Base-by-base conservation (phyloP, 2,797 vertebrate genomes). In the Buceros bicornis region DNA sequence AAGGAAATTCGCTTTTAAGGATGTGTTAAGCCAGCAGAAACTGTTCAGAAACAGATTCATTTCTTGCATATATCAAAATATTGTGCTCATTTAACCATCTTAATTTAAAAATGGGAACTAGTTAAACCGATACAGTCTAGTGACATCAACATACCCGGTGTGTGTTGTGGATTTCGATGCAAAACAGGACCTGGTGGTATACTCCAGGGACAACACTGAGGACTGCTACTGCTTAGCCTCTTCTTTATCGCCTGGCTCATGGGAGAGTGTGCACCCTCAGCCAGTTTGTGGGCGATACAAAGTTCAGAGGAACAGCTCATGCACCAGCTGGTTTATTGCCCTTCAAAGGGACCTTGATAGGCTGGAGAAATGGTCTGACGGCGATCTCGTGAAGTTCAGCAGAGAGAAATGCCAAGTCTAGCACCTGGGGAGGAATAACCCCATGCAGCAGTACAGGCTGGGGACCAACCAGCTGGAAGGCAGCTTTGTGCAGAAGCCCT, bases 241-340 rank as follows among this genome's bases (percentile, higher is more conserved):
- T 24, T 42, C 17, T 2, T 5, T 33, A 8, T 20, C 42, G 43
- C 50, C 47, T 65, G 87, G 37, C 62, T 47, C 43, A 25, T 47
- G 74, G 54, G n/a, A 10, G 57, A 14, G 13, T 21, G 21, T 2
- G 22, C 48, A 25, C 37, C 42, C 57, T 66, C 82, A 48, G 79
- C 74, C 56, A 29, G 2, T 80, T 14, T 62, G 71, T 76, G 77
- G 82, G 47, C 5, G 12, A 13, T 47, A 16, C 1, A 4, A 8
- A 65, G 82, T 31, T 65, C 76, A 67, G 69, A 73, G 45, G 33
- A 88, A 56, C 64, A 88, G 67, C 90, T 70, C 1, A 0, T 20
- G 60, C 43, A 4, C 82, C 88, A 95, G 79, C 14, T 73, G 87
- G 43, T 53, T 74, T 73, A 53, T 48, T 90, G 88, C 45, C 94